Percentiles rank a stretch among this genome's conserved stretches.
These are phyloP conservation scores for Diadumene lineata DNA, from an alignment of 92 coral and sea anemone genomes.

Conservation along the genomic window DNA sequence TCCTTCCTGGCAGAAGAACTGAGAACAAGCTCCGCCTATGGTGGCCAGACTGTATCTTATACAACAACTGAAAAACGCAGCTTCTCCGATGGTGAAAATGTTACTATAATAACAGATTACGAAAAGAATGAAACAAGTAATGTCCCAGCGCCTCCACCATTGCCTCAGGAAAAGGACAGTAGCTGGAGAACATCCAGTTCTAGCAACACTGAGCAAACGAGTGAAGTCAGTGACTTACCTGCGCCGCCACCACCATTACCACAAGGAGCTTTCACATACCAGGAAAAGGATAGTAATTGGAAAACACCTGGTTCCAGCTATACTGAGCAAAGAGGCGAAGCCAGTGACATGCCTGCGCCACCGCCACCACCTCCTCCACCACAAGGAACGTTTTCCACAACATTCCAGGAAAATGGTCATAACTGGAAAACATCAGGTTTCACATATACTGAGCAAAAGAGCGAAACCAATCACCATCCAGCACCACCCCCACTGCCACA, in stretches of 20 bases:
- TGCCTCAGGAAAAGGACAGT: background rate
- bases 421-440: no score
- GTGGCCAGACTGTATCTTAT: background rate
- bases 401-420: no score
- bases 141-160: background rate
- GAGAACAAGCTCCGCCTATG: background rate
- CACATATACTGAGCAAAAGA: no score
- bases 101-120: background rate
- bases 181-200: background rate
- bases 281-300: background rate
- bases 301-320: background rate
- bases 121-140: background rate
- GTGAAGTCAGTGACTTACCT: no score
- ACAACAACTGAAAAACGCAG: background rate
- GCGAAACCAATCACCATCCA: no score
- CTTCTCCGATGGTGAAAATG: background rate
- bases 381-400: no score
- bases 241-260: background rate
- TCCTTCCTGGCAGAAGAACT: slow-evolving; percentile 10
- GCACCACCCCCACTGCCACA: no score
- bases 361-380: no score
- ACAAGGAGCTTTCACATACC: background rate
- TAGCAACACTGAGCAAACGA: background rate
- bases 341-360: no score
- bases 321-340: no score